Conservation (phyloP, 2,888 invertebrate species). For the Aphelenchoides bicaudatus region DNA sequence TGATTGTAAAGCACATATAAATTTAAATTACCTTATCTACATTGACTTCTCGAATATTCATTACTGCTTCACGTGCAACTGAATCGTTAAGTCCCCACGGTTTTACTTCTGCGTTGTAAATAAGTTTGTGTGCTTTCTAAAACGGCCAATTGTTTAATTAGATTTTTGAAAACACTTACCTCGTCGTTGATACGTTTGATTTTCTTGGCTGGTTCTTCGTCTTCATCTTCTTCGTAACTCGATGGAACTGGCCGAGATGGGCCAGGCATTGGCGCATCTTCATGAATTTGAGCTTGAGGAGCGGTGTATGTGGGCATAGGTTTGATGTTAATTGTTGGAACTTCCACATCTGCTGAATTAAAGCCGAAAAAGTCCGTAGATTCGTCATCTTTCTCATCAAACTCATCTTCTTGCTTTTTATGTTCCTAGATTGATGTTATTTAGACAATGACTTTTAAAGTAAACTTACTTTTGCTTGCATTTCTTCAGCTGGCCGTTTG, state of each 20-base stretch:
- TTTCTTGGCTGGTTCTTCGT: conserved; percentile 2
- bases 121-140: conserved; percentile 26
- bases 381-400: conserved; percentile 14
- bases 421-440: not conserved
- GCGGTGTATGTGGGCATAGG: not conserved
- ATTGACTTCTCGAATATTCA: conserved; percentile 50
- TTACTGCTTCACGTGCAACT: conserved; percentile 42
- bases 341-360: conserved; percentile 21
- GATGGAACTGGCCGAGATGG: conserved; percentile 23
- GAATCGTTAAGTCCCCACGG: conserved; percentile 42
- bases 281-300: conserved; percentile 15
- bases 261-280: conserved; percentile 34
- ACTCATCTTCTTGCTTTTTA: conserved; percentile 19
- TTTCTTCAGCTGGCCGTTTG: not conserved
- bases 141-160: not conserved
- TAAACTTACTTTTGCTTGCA: not conserved
- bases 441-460: not conserved
- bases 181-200: conserved; percentile 10
- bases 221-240: not conserved
- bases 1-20: not conserved
- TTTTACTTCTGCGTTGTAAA: conserved; percentile 35
- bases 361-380: conserved; percentile 40
- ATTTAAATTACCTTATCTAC: conserved; percentile 44
- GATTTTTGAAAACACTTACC: not conserved
- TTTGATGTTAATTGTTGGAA: not conserved